phyloP scores from a whole-genome alignment of 2,888 invertebrate species.

The Thecocarcelia acutangulata region DNA sequence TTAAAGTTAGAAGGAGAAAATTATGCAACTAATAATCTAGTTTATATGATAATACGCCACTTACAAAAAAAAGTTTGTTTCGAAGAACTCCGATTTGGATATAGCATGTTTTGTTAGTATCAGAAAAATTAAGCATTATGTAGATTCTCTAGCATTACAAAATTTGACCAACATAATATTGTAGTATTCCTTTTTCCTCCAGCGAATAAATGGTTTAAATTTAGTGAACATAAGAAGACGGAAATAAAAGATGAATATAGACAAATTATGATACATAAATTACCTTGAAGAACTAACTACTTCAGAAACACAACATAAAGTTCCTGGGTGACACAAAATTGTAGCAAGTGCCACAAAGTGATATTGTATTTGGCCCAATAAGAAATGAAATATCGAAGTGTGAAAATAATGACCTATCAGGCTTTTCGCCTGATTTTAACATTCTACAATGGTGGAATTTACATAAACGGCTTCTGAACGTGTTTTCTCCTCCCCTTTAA shows the following conservation, averaged over 20 bases:
- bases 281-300: slow-evolving; percentile 16
- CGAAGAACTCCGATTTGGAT: not conserved
- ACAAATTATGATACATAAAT: slow-evolving; percentile 49
- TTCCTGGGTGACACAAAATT: not conserved
- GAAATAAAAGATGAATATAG: slow-evolving; percentile 56
- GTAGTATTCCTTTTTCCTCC: slow-evolving; percentile 68
- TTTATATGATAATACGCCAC: slow-evolving; percentile 22
- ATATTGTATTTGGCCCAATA: slow-evolving; percentile 43
- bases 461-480: slow-evolving; percentile 16
- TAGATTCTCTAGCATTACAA: no score
- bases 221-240: slow-evolving; percentile 49
- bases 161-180: slow-evolving; percentile 65
- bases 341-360: slow-evolving; percentile 31
- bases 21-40: slow-evolving; percentile 44
- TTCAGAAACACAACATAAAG: not conserved
- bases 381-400: not conserved
- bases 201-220: slow-evolving; percentile 63
- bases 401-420: no score
- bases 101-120: slow-evolving; percentile 4
- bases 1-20: slow-evolving; percentile 41
- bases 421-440: slow-evolving; percentile 49
- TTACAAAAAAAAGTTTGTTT: slow-evolving; percentile 6
- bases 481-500: slow-evolving; percentile 51
- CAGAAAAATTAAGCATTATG: slow-evolving; percentile 38
- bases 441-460: slow-evolving; percentile 50